Conservation (phyloP, 2,888 invertebrate species). For the Andrena bucephala region DNA sequence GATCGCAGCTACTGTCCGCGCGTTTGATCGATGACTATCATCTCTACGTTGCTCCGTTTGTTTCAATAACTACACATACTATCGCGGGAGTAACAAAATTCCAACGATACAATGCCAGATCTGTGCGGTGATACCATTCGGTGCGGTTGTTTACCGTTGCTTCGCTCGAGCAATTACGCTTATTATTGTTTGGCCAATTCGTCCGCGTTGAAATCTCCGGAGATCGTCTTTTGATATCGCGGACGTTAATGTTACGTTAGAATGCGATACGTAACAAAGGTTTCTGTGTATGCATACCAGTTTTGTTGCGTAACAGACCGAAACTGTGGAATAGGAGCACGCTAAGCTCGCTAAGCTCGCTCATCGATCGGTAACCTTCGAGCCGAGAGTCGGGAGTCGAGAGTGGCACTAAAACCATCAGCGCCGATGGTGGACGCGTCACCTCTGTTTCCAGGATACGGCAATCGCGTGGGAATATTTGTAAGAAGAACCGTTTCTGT, state of each 20-base stretch:
- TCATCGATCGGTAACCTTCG: slow-evolving; percentile 48
- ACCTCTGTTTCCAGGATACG: not conserved
- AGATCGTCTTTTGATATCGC: not conserved
- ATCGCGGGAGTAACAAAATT: no score
- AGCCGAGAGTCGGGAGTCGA: slow-evolving; percentile 7
- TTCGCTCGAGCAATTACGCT: not conserved
- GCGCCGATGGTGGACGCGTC: not conserved
- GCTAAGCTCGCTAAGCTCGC: slow-evolving; percentile 52
- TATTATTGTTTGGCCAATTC: not conserved
- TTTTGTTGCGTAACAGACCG: slow-evolving; percentile 57
- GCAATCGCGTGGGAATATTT: not conserved
- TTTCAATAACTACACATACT: not conserved
- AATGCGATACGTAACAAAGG: slow-evolving; percentile 40
- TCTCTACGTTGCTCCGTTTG: not conserved
- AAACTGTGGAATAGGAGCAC: slow-evolving; percentile 58
- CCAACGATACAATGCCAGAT: no score
- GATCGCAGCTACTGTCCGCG: not conserved
- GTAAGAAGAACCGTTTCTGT: not conserved
- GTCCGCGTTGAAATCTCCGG: slow-evolving; percentile 1
- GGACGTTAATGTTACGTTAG: slow-evolving; percentile 13
- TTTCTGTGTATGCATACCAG: slow-evolving; percentile 36
- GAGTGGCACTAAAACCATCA: not conserved
- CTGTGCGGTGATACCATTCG: no score
- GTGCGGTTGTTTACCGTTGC: not conserved
- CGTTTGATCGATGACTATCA: not conserved